Evolutionary conservation across 1,140 invertebrate genomes (phyloP), one percentile per base, ranked within the genome.

Genomic region (Lasioglossum baleicum): DNA sequence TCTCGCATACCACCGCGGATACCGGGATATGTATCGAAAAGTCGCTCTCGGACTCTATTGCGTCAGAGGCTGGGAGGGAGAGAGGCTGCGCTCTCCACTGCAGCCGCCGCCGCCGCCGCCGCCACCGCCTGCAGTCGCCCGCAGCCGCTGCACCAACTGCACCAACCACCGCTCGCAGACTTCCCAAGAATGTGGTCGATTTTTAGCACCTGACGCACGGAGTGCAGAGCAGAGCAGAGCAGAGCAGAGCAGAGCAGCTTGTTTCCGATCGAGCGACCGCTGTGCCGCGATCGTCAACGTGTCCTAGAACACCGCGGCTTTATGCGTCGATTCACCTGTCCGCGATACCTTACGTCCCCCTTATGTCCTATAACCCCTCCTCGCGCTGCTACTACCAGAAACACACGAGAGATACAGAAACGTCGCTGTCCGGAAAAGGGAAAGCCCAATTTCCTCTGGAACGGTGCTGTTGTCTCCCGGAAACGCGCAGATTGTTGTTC

Each of bases 131-230:
- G 26, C 26, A 26, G 26, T 26, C 26, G 44, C 44, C 5, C 7
- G 44, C 44, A 13, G 44, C 60, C 66, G 63, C 35, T 35, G 35
- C 35, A 15, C 51, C 13, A 15, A 13, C 44, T 48, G 10, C 44
- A 48, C 44, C 44, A 11, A 13, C 44, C 44, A 48, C 44, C 44
- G 44, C 44, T 48, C 44, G 44, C 44, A 11, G 42, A 68, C 80
- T 72, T 56, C 42, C 68, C 83, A 69, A 77, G 84, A 85, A 85
- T 85, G 83, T 84, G 83, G 80, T 75, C 58, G 75, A 82, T 85
- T 78, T 84, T 85, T 84, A 80, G 72, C 72, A 75, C 71, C 63
- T 68, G 78, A 80, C 64, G 78, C 44, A 63, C 70, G 22, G 5
- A 3, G 35, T 5, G 5, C 35, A 5, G 58, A 20, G 10, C 13